Base-by-base conservation (phyloP, 1,140 invertebrate genomes). In the Drosophila persimilis region DNA sequence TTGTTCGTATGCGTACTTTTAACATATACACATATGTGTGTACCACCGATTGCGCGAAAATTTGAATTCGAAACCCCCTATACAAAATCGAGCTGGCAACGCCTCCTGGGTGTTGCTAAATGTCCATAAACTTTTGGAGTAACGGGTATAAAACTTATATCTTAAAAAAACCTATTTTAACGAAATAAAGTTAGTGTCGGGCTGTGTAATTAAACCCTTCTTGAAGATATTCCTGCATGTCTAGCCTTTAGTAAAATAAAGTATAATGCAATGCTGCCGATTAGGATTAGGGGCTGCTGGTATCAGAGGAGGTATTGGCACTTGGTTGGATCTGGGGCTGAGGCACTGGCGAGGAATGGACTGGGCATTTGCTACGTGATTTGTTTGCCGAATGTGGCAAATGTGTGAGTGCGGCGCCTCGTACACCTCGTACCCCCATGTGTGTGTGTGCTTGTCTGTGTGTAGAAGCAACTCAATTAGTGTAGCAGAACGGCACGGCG, bases 331-430 rank as follows among this genome's bases (percentile, higher is more conserved):
- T 17, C 41, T 22, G 24, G 47, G 24, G 50, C 2, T 15, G 41
- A 3, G 26, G 48, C 17, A 44, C 31, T 51, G 22, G 9, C 15
- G 45, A 22, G 43, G 6, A 26, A 20, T 15, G 50, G 51, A 41
- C 54, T 51, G 45, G 22, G 64, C 52, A 67, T 62, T 70, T 65
- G 31, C 73, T 85, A 85, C 80, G 80, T 85, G 80, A 85, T 85
- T 85, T 85, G 80, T 80, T 86, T 86, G 77, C 80, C 81, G 80
- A 85, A 86, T 86, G 81, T 70, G 80, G 80, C 81, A 80, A 86
- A 80, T 85, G 79, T 81, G 55, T 70, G 65, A 55, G 50, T 24
- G 47, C 46, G 55, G 29, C 29, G 7, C 29, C 55, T 31, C 44
- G 43, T 43, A 9, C 31, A 24, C 5, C 3, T 24, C 56, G 44